A percentile compares a stretch with the other conserved stretches of the same genome.
phyloP scores from a whole-genome alignment of 2,888 invertebrate species.

The Troilus luridus region DNA sequence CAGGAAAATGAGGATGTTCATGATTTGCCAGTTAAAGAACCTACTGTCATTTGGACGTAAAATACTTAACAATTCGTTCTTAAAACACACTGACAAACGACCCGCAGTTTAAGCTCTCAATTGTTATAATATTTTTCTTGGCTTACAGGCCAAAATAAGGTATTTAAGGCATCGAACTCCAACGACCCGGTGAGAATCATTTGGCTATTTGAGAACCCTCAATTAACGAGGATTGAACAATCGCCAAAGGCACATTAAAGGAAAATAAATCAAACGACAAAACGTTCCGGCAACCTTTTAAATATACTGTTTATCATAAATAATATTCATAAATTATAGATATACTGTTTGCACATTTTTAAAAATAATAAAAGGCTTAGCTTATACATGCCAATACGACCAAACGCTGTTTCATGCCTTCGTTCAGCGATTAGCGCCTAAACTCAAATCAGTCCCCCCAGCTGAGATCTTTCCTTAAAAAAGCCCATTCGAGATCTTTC shows the following conservation, averaged over 20 bases:
- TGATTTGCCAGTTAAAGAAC: slow-evolving; percentile 33
- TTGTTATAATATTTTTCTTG: background rate
- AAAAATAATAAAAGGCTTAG: too few species aligned
- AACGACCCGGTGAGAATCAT: background rate
- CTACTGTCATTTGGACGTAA: slow-evolving; percentile 9
- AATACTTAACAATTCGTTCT: background rate
- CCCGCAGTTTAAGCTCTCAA: background rate
- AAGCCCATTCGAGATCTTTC: too few species aligned
- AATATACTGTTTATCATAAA: background rate
- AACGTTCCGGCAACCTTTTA: background rate
- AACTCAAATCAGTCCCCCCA: too few species aligned
- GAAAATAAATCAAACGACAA: background rate
- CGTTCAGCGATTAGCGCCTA: too few species aligned
- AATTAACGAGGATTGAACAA: background rate
- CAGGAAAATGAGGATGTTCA: slow-evolving; percentile 44
- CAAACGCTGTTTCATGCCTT: too few species aligned
- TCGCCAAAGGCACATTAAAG: background rate
- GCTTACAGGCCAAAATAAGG: background rate
- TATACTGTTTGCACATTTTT: too few species aligned
- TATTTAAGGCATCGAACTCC: background rate
- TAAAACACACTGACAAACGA: background rate
- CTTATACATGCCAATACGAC: too few species aligned
- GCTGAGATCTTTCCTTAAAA: too few species aligned
- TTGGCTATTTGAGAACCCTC: background rate
- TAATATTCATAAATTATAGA: too few species aligned